Evolutionary conservation across 2,113 vertebrate genomes (phyloP).

Genomic region (Takifugu bimaculatus): DNA sequence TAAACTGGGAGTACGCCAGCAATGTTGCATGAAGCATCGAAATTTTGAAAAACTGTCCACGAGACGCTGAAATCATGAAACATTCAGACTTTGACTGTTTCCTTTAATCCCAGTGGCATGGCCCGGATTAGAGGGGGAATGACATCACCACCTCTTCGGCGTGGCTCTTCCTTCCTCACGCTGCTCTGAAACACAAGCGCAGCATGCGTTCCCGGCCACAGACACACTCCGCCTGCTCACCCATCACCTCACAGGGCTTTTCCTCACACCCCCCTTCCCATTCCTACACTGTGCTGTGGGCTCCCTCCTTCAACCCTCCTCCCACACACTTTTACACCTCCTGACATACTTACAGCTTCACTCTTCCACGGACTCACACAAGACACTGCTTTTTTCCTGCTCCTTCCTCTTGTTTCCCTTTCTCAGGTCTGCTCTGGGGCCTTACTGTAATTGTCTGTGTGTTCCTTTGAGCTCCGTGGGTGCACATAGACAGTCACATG

Average conservation of each 20-base stretch:
- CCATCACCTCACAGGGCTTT: slow-evolving; percentile 22
- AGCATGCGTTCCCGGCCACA: slow-evolving; percentile 3
- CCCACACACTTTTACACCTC: slow-evolving; percentile 25
- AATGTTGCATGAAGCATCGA: slow-evolving; percentile 6
- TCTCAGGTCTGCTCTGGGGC: slow-evolving; percentile 30
- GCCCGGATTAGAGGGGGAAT: slow-evolving; percentile 45
- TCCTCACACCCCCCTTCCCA: slow-evolving; percentile 19
- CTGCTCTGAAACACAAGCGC: slow-evolving; percentile 2
- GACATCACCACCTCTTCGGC: slow-evolving; percentile 8
- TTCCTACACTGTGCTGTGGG: slow-evolving; percentile 6
- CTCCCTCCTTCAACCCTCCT: slow-evolving; percentile 23
- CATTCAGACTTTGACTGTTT: slow-evolving; percentile 48
- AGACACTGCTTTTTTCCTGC: slow-evolving; percentile 16
- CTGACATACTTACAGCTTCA: slow-evolving; percentile 30
- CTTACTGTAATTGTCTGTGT: slow-evolving; percentile 32
- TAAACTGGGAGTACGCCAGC: no score
- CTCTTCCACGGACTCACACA: not conserved
- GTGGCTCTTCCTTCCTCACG: not conserved
- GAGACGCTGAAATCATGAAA: slow-evolving; percentile 54
- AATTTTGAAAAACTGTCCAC: slow-evolving; percentile 17
- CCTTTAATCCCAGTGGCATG: slow-evolving; percentile 48
- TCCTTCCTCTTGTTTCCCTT: slow-evolving; percentile 37
- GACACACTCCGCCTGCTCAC: slow-evolving; percentile 23
- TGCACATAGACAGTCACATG: slow-evolving; percentile 13
- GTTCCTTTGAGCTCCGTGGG: slow-evolving; percentile 34